A percentile compares a stretch with the other conserved stretches of the same genome.
Conservation (phyloP, 2,888 invertebrate genomes). For the Drosophila infuscata region DNA sequence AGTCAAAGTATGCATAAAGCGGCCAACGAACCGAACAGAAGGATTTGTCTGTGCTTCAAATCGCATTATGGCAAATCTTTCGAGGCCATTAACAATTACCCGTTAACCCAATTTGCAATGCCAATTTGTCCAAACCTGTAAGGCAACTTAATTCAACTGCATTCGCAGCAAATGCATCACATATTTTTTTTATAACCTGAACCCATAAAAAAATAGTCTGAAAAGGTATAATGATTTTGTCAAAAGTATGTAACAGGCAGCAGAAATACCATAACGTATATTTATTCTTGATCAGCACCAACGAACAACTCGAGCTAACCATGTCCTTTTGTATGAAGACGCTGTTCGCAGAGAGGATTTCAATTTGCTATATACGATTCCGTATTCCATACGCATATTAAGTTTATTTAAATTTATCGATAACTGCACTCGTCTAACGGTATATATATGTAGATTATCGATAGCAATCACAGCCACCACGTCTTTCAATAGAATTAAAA, state of each 20-base stretch:
- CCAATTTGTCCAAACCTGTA: constrained; percentile 47
- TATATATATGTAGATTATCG: background rate
- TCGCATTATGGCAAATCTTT: constrained; percentile 6
- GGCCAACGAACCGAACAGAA: constrained; percentile 59
- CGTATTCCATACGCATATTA: background rate
- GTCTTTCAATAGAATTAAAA: background rate
- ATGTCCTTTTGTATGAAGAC: background rate
- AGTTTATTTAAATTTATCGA: background rate
- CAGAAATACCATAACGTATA: background rate
- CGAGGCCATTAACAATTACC: constrained; percentile 33
- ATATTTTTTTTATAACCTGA: background rate
- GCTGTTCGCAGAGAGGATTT: background rate
- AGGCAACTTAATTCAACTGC: constrained; percentile 59
- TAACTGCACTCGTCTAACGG: background rate
- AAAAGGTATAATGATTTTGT: background rate
- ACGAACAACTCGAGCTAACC: background rate
- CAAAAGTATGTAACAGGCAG: background rate
- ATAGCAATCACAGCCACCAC: background rate
- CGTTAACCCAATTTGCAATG: constrained; percentile 67
- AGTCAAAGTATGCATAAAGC: constrained; percentile 47
- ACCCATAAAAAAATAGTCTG: background rate
- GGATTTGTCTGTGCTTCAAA: constrained; percentile 1
- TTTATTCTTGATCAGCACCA: background rate
- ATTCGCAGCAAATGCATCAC: background rate
- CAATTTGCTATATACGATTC: too few species aligned